phyloP scores from a whole-genome alignment of 2,888 invertebrate genomes.

The Ochlodes sylvanus region DNA sequence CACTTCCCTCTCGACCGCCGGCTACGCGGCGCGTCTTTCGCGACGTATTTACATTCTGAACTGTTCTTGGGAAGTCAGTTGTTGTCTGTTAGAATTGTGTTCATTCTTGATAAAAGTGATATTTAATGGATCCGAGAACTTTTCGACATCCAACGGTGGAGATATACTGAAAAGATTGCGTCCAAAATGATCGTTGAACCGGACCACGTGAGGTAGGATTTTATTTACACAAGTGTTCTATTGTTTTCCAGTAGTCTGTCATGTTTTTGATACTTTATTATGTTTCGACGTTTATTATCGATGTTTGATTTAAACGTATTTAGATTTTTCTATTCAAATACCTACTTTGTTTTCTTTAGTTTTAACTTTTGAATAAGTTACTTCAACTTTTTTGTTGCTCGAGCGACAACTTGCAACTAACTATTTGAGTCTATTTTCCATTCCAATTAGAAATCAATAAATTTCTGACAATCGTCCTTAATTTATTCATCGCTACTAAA shows the following conservation, averaged over 20 bases:
- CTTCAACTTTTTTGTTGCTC: conserved; percentile 18
- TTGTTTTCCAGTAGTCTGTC: conserved; percentile 52
- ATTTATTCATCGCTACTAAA: conserved; percentile 36
- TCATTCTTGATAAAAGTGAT: conserved; percentile 64
- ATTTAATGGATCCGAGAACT: conserved; percentile 75
- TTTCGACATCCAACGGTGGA: conserved; percentile 63
- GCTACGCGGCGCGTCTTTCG: conserved; percentile 80
- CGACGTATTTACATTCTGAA: conserved; percentile 79
- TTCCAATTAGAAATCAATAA: conserved; percentile 37
- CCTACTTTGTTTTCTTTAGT: conserved; percentile 2
- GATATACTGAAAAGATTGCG: conserved; percentile 75
- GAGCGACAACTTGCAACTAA: not conserved
- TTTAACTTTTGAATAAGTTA: conserved; percentile 2
- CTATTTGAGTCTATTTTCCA: conserved; percentile 24
- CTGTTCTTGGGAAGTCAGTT: conserved; percentile 69
- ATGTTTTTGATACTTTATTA: conserved; percentile 16
- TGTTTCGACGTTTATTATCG: conserved; percentile 18
- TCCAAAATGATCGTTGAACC: conserved; percentile 83
- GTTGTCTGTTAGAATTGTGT: conserved; percentile 66
- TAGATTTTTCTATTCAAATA: conserved; percentile 14
- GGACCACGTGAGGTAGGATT: conserved; percentile 81
- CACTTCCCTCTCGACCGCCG: conserved; percentile 81
- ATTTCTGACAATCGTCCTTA: conserved; percentile 28
- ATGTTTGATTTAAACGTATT: conserved; percentile 17
- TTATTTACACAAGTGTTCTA: conserved; percentile 68